These are phyloP conservation scores for Machimus atricapillus DNA, from an alignment of 2,888 invertebrate genomes.

Conservation along the genomic window DNA sequence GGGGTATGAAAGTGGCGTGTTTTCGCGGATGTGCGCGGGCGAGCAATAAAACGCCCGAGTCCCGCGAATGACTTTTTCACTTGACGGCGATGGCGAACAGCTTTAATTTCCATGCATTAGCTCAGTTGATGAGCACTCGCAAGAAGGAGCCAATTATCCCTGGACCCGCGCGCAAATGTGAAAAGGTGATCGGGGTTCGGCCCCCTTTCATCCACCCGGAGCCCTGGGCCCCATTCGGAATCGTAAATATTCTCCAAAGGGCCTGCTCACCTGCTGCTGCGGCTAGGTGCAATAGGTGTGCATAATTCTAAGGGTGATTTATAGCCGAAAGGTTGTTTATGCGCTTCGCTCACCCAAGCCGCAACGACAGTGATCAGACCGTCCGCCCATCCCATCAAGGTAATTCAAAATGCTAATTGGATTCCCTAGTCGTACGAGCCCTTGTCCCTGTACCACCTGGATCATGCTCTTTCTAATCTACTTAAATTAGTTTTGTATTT, in stretches of 20 bases:
- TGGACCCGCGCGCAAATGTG: background rate
- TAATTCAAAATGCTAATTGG: background rate
- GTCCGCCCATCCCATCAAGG: background rate
- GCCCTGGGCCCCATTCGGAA: background rate
- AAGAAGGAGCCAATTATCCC: background rate
- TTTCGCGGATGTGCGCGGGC: background rate
- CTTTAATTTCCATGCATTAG: background rate
- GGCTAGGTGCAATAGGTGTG: background rate
- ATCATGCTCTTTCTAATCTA: background rate
- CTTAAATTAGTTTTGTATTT: background rate
- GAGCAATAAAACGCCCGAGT: background rate
- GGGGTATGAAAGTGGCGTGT: background rate
- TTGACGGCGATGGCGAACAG: background rate
- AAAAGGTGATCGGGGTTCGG: background rate
- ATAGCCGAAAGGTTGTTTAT: background rate
- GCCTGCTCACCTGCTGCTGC: background rate
- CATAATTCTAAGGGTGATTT: background rate
- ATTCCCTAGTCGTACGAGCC: background rate
- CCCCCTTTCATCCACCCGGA: background rate
- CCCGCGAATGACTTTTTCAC: background rate
- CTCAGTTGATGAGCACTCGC: background rate
- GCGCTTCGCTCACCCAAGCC: background rate
- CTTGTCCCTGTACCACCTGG: background rate
- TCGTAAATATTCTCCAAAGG: background rate
- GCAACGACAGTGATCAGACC: background rate